A percentile compares a stretch with the other conserved stretches of the same genome.
Evolutionary conservation across 2,888 invertebrate species (phyloP).

Genomic region (Ceriagrion tenellum): DNA sequence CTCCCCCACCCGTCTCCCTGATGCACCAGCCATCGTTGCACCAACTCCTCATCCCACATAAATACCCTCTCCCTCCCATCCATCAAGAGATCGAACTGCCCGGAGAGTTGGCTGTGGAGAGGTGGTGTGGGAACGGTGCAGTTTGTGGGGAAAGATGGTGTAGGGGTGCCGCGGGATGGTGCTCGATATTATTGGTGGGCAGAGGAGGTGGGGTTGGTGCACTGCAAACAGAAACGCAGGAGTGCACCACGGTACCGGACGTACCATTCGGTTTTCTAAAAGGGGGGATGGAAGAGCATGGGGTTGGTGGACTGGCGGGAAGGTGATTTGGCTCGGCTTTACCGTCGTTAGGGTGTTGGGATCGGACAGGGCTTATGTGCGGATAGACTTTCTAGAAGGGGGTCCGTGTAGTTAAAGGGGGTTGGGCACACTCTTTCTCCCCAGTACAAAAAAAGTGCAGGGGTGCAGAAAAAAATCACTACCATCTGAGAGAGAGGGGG

Average conservation of each 20-base stretch:
- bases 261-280: background rate
- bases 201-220: background rate
- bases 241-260: background rate
- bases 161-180: background rate
- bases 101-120: background rate
- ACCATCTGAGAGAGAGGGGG: background rate
- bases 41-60: background rate
- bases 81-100: background rate
- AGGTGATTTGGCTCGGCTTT: background rate
- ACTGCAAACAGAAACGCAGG: background rate
- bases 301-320: background rate
- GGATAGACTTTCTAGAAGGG: slow-evolving; percentile 19
- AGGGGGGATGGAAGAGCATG: background rate
- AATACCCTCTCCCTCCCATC: background rate
- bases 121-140: background rate
- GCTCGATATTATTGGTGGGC: background rate
- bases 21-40: slow-evolving; percentile 43
- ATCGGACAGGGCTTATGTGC: background rate
- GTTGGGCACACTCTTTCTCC: background rate
- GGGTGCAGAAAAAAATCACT: background rate
- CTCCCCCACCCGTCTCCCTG: background rate
- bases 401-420: background rate
- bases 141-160: slow-evolving; percentile 1
- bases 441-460: background rate
- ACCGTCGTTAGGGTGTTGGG: background rate